Conservation (phyloP, 2,797 vertebrate genomes). For the Spheniscus humboldti region DNA sequence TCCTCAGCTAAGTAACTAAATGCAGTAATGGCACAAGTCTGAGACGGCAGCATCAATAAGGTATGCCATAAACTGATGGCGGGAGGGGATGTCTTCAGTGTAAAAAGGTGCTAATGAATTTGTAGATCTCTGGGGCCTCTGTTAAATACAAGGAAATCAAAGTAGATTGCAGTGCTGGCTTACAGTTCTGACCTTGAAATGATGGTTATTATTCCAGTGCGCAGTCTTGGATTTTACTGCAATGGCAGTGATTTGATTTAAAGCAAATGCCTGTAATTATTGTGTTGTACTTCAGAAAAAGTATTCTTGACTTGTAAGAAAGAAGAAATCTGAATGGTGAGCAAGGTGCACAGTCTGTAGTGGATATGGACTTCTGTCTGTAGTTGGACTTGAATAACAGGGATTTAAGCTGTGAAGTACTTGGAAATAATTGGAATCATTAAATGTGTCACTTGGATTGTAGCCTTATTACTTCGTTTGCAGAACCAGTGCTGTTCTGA, state of each 20-base stretch:
- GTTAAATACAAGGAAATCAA: not conserved
- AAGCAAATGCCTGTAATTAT: not conserved
- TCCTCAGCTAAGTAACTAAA: not conserved
- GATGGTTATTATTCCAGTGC: not conserved
- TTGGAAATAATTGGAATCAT: not conserved
- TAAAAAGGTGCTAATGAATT: not conserved
- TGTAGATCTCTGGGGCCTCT: not conserved
- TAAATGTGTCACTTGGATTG: not conserved
- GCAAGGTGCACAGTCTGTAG: not conserved
- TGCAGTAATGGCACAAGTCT: not conserved
- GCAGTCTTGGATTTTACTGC: not conserved
- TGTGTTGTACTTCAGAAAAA: not conserved
- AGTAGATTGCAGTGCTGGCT: not conserved
- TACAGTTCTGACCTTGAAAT: not conserved
- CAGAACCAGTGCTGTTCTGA: not conserved
- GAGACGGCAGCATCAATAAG: not conserved
- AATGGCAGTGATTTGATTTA: not conserved
- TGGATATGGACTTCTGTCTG: not conserved
- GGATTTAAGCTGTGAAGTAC: not conserved
- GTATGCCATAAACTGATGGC: not conserved
- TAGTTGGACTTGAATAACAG: not conserved
- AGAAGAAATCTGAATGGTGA: not conserved
- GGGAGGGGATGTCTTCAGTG: not conserved
- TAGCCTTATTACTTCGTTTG: not conserved
- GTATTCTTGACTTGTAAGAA: not conserved